Percentiles rank a stretch among this genome's conserved stretches.
Conservation (phyloP, 2,888 invertebrate genomes). For the Pachydiplax longipennis region DNA sequence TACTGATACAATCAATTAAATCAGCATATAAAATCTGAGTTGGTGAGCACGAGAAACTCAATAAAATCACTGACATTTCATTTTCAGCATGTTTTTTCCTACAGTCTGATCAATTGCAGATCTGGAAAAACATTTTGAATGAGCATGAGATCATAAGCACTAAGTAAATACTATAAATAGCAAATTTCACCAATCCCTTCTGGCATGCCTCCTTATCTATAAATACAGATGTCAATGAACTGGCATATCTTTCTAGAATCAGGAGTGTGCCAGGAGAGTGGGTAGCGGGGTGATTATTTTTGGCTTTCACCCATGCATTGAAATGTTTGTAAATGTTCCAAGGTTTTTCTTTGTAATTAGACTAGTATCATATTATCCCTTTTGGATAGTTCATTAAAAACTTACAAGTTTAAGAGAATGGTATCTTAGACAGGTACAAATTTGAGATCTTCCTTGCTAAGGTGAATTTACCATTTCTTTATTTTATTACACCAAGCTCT, state of each 20-base stretch:
- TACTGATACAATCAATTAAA: conserved; percentile 19
- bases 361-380: not conserved
- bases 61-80: conserved; percentile 1
- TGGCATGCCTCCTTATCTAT: conserved; percentile 4
- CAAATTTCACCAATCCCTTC: conserved; percentile 33
- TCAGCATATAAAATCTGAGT: not conserved
- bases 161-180: conserved; percentile 1
- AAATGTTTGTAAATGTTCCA: not conserved
- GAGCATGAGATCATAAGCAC: conserved; percentile 34
- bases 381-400: not conserved
- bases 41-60: conserved; percentile 1
- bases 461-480: conserved; percentile 2
- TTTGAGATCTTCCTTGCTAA: not conserved
- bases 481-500: conserved; percentile 19
- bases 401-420: not conserved
- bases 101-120: not conserved
- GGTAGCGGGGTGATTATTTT: not conserved
- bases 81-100: not conserved
- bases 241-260: not conserved
- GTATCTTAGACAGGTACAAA: not conserved
- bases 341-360: not conserved
- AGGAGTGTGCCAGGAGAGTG: conserved; percentile 25
- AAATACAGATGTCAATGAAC: not conserved
- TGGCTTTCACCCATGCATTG: conserved; percentile 17
- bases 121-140: conserved; percentile 43